Percentiles rank a stretch among this genome's conserved stretches.
Conservation (phyloP, 1,140 invertebrate genomes). For the Trinorchestia longiramus region DNA sequence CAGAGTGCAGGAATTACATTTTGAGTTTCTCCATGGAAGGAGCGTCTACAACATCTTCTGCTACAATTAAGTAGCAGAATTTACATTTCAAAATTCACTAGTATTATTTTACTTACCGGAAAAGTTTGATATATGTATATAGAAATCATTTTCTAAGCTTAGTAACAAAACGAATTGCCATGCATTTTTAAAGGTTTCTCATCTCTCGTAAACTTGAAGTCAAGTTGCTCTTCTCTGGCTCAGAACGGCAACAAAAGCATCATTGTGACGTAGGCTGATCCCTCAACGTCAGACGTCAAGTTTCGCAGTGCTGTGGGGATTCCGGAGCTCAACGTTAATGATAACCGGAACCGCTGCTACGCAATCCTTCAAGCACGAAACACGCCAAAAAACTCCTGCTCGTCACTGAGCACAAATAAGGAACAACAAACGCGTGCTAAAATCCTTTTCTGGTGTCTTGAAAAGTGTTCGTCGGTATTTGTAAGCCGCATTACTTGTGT, state of each 20-base stretch:
- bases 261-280: background rate
- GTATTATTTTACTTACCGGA: background rate
- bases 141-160: background rate
- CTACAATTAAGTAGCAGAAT: too few relatives aligned
- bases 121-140: background rate
- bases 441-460: background rate
- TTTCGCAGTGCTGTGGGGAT: background rate
- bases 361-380: constrained; percentile 9
- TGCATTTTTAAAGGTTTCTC: background rate
- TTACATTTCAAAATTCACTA: too few relatives aligned
- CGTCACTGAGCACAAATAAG: background rate
- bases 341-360: background rate
- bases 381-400: background rate
- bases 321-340: background rate
- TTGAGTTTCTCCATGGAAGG: too few relatives aligned
- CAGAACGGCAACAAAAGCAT: background rate
- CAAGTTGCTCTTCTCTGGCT: background rate
- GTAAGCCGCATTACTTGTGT: too few relatives aligned
- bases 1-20: too few relatives aligned
- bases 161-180: background rate
- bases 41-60: too few relatives aligned
- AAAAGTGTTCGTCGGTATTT: background rate
- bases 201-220: background rate
- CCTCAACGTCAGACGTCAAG: background rate
- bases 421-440: background rate